Evolutionary conservation across 1,140 invertebrate genomes (phyloP).

Genomic region (Hylaeus anthracinus): DNA sequence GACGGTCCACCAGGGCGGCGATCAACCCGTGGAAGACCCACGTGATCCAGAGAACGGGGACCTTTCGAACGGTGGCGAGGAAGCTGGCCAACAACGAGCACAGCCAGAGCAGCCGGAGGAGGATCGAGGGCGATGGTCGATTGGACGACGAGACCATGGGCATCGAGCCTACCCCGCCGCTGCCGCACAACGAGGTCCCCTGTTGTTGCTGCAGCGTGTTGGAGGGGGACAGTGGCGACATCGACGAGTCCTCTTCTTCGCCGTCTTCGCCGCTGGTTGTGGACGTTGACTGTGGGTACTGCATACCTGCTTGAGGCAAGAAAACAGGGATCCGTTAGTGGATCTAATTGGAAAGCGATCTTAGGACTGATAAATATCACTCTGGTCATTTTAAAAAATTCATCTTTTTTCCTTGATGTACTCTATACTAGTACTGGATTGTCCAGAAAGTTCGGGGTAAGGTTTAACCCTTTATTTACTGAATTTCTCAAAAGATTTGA

Average conservation of each 20-base stretch:
- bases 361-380: too few relatives aligned
- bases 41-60: constrained; percentile 8
- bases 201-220: constrained; percentile 26
- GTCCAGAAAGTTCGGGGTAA: too few relatives aligned
- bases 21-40: neutral
- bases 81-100: constrained; percentile 36
- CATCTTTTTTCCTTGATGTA: too few relatives aligned
- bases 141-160: constrained; percentile 46
- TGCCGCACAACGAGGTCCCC: constrained; percentile 66
- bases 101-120: constrained; percentile 43
- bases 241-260: constrained; percentile 17
- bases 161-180: constrained; percentile 65
- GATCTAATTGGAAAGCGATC: too few relatives aligned
- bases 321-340: too few relatives aligned
- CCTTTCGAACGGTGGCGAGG: constrained; percentile 17
- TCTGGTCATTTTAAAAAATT: too few relatives aligned
- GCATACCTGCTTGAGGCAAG: constrained; percentile 4
- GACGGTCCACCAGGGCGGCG: too few relatives aligned
- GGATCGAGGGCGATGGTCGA: constrained; percentile 16
- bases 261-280: constrained; percentile 13
- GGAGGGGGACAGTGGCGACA: neutral
- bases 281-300: constrained; percentile 4
- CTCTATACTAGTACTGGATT: too few relatives aligned
- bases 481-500: too few relatives aligned
- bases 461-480: too few relatives aligned